Percentiles rank a stretch among this genome's conserved stretches.
Conservation (phyloP, 2,113 vertebrate species). For the Phyllostomus discolor region DNA sequence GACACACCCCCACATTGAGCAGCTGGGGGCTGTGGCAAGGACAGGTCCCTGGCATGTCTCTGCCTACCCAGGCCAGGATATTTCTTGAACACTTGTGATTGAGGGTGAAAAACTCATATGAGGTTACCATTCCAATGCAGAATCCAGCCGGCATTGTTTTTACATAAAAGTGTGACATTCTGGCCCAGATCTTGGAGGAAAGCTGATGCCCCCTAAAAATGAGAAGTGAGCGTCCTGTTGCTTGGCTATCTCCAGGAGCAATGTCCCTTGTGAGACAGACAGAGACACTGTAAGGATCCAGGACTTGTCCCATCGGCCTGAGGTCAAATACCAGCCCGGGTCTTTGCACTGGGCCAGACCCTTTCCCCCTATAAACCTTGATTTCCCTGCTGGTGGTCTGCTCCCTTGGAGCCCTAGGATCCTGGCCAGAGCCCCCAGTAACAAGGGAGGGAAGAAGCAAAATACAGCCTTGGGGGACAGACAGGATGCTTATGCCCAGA, state of each 20-base stretch:
- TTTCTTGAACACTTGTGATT: background rate
- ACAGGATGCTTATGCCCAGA: too few species aligned
- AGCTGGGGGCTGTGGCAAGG: background rate
- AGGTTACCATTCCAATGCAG: background rate
- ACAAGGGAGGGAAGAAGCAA: background rate
- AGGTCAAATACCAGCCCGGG: background rate
- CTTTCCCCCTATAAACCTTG: background rate
- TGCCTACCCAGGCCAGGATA: too few species aligned
- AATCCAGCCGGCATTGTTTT: background rate
- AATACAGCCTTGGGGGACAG: background rate
- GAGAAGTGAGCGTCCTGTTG: too few species aligned
- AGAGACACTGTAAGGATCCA: background rate
- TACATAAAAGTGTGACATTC: background rate
- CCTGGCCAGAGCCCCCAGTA: background rate
- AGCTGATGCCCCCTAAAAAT: background rate
- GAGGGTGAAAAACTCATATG: background rate
- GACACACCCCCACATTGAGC: background rate
- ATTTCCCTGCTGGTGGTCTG: background rate
- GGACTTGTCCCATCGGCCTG: background rate
- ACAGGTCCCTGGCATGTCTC: background rate
- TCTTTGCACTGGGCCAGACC: background rate
- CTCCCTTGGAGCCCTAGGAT: background rate
- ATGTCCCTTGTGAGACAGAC: background rate
- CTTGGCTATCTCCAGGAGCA: background rate
- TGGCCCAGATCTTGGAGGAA: background rate